phyloP scores from a whole-genome alignment of 2,888 invertebrate genomes.

The Drosophila lutescens region DNA sequence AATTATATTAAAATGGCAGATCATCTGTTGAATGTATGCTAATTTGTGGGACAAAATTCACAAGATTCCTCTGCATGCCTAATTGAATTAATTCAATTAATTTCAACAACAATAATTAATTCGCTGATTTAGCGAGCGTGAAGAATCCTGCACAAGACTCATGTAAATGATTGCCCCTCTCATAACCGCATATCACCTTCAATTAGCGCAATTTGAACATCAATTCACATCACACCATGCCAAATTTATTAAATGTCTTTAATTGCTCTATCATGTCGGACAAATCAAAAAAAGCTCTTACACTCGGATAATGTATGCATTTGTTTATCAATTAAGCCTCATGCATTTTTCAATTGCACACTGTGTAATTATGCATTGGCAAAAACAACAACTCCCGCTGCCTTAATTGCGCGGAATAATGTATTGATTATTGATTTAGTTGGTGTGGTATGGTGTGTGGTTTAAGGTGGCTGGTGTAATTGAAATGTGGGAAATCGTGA shows the following conservation, averaged over 20 bases:
- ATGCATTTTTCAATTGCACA: constrained; percentile 44
- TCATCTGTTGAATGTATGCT: not conserved
- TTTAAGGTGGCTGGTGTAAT: constrained; percentile 33
- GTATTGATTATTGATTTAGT: constrained; percentile 58
- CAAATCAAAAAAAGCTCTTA: not conserved
- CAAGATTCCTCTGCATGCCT: not conserved
- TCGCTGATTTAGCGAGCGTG: not conserved
- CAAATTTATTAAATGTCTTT: constrained; percentile 25
- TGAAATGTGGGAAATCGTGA: constrained; percentile 48
- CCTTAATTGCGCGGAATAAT: constrained; percentile 49
- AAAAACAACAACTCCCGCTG: constrained; percentile 10
- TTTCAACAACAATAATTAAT: too few relatives aligned
- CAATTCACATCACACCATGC: constrained; percentile 3
- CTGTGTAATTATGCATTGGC: constrained; percentile 45
- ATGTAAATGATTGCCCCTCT: constrained; percentile 9
- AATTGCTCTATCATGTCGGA: constrained; percentile 27
- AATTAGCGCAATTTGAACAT: constrained; percentile 2
- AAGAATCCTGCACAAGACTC: not conserved
- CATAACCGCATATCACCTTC: not conserved
- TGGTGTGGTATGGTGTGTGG: not conserved
- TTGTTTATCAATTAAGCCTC: constrained; percentile 43
- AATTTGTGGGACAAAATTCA: not conserved
- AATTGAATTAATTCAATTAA: not conserved
- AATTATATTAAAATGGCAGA: too few relatives aligned
- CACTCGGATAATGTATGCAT: constrained; percentile 20